phyloP scores from a whole-genome alignment of 2,888 invertebrate genomes.

The Apoderus coryli region DNA sequence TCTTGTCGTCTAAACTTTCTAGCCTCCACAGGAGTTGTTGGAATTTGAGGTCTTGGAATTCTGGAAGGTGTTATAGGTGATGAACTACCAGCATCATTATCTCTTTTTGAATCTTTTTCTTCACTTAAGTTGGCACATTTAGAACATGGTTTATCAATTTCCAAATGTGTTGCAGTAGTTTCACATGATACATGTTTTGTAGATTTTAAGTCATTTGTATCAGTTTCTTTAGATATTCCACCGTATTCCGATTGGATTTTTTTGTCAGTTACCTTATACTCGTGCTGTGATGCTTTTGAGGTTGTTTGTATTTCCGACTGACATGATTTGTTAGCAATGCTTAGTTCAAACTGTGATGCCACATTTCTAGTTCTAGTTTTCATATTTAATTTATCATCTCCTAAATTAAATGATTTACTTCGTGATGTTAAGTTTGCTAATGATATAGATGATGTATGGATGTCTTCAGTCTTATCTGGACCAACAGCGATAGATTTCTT shows the following conservation, averaged over 20 bases:
- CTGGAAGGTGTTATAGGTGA: slow-evolving; percentile 25
- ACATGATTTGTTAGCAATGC: slow-evolving; percentile 23
- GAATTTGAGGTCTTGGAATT: slow-evolving; percentile 28
- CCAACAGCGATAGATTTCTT: slow-evolving; percentile 45
- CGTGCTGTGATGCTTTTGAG: slow-evolving; percentile 26
- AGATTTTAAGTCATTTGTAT: slow-evolving; percentile 25
- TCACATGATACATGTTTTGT: slow-evolving; percentile 22
- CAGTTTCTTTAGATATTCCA: slow-evolving; percentile 23
- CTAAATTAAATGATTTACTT: slow-evolving; percentile 45
- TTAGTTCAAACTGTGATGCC: slow-evolving; percentile 27
- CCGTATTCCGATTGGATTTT: slow-evolving; percentile 24
- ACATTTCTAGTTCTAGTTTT: slow-evolving; percentile 34
- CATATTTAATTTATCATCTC: slow-evolving; percentile 37
- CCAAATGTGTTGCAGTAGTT: too few species aligned
- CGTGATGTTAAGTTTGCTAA: slow-evolving; percentile 35
- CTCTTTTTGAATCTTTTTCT: slow-evolving; percentile 18
- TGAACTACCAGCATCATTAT: slow-evolving; percentile 22
- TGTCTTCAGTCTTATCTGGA: slow-evolving; percentile 29
- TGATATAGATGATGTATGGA: slow-evolving; percentile 31
- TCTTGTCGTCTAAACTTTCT: slow-evolving; percentile 31
- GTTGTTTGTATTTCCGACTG: slow-evolving; percentile 25
- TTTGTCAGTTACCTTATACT: slow-evolving; percentile 23
- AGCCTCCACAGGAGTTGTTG: slow-evolving; percentile 27
- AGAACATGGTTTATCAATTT: slow-evolving; percentile 16
- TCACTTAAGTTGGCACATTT: slow-evolving; percentile 18